Evolutionary conservation across 2,113 vertebrate species (phyloP), one percentile per base, ranked within the genome.

Genomic region (Hippoglossus stenolepis): DNA sequence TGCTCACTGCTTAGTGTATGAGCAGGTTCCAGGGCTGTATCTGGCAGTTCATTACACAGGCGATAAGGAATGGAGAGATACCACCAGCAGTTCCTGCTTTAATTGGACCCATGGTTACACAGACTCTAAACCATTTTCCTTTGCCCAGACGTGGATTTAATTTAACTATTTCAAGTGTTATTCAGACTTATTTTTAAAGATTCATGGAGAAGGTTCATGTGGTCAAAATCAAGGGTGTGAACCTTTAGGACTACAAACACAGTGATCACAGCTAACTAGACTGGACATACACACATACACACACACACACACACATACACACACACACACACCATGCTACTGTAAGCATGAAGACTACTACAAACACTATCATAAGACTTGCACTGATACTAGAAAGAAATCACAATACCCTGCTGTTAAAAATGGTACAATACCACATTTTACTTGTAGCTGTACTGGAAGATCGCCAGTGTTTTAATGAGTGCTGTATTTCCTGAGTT

Each of bases 51-150:
- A 31, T 31, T 31, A 69, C 79, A 87, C 71, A 66, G 47, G 17
- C 20, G 38, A 85, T 85, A 76, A 78, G 76, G 59, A 79, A 82
- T 80, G 75, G 70, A 77, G n/a, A 69, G 59, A 70, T 75, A 77
- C 82, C 79, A 78, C 45, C 62, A 60, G 67, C 56, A 73, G n/a
- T 70, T 88, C 59, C 78, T 83, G 69, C 74, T 82, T 85, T 88
- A 89, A 90, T 72, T 87, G 71, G 75, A 87, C 77, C 79, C 68
- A 35, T 78, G 75, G 85, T 89, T 83, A 83, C 84, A 81, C 72
- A 82, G 53, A 15, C 59, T 74, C 24, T 20, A 51, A 66, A 76
- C 53, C 57, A 51, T 73, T 73, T 56, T 56, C 56, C 31, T 31
- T 31, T 31, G 31, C 31, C 31, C 6, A 31, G 31, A 31, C 6